Evolutionary conservation across 2,888 invertebrate species (phyloP).

Genomic region (Agrotis puta): DNA sequence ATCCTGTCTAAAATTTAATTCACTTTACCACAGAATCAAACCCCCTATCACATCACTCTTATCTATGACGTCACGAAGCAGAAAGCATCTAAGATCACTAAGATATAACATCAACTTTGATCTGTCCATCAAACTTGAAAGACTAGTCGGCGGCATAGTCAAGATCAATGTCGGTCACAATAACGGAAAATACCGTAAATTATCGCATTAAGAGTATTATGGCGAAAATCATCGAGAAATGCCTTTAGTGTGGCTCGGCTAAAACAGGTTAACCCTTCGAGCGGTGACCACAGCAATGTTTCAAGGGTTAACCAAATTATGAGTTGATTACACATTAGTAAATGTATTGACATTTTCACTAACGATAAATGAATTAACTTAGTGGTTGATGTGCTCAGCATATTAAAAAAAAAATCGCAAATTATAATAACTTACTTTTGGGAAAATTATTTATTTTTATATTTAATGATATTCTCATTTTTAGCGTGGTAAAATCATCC

Average conservation of each 20-base stretch:
- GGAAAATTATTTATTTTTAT: too few relatives aligned
- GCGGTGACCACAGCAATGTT: slow-evolving; percentile 3
- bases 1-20: slow-evolving; percentile 12
- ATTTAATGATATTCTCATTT: too few relatives aligned
- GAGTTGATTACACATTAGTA: slow-evolving; percentile 26
- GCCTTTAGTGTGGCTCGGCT: too few relatives aligned
- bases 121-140: slow-evolving; percentile 19
- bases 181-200: too few relatives aligned
- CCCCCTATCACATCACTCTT: slow-evolving; percentile 6
- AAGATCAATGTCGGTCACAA: slow-evolving; percentile 35
- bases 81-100: not conserved
- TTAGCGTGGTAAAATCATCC: too few relatives aligned
- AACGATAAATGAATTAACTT: slow-evolving; percentile 16
- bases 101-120: slow-evolving; percentile 29
- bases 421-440: too few relatives aligned
- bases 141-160: not conserved
- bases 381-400: too few relatives aligned
- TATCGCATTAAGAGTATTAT: too few relatives aligned
- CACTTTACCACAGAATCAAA: slow-evolving; percentile 6
- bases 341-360: not conserved
- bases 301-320: slow-evolving; percentile 13
- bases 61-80: slow-evolving; percentile 1
- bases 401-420: too few relatives aligned
- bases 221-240: too few relatives aligned
- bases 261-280: slow-evolving; percentile 2